A percentile compares a stretch with the other conserved stretches of the same genome.
Conservation (phyloP, 2,888 invertebrate genomes). For the Apamea monoglypha region DNA sequence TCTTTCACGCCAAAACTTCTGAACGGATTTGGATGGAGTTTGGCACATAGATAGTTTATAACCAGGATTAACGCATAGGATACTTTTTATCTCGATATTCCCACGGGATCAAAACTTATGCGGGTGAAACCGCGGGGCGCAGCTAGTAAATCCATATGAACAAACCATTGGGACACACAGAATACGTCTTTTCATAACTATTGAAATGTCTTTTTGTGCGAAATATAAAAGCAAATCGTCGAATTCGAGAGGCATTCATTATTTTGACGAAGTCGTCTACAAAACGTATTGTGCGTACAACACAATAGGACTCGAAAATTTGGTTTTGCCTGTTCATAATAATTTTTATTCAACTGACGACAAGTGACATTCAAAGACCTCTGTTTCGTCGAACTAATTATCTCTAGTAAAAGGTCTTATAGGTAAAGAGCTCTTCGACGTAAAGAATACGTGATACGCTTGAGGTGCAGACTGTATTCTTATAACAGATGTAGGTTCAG, state of each 20-base stretch:
- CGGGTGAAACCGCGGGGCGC: too few relatives aligned
- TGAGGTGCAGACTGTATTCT: not conserved
- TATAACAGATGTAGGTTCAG: too few relatives aligned
- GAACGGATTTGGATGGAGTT: too few relatives aligned
- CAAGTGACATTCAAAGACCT: constrained; percentile 37
- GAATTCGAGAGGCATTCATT: constrained; percentile 58
- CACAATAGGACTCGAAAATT: constrained; percentile 54
- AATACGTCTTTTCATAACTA: constrained; percentile 16
- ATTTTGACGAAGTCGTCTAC: constrained; percentile 46
- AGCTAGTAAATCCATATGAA: constrained; percentile 16
- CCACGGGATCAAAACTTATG: too few relatives aligned
- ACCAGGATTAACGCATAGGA: too few relatives aligned
- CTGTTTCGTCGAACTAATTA: constrained; percentile 36
- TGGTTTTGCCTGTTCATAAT: constrained; percentile 51
- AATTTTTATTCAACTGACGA: constrained; percentile 48
- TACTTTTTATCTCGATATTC: too few relatives aligned
- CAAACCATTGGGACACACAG: constrained; percentile 12
- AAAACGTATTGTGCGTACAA: constrained; percentile 61
- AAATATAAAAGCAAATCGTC: constrained; percentile 51
- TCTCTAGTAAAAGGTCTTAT: constrained; percentile 19
- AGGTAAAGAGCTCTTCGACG: not conserved
- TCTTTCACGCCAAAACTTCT: too few relatives aligned
- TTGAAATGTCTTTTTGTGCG: constrained; percentile 19
- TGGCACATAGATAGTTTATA: too few relatives aligned
- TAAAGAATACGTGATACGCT: constrained; percentile 5